Base-by-base conservation (phyloP, 2,888 invertebrate species). In the Hemistola chrysoprasaria region DNA sequence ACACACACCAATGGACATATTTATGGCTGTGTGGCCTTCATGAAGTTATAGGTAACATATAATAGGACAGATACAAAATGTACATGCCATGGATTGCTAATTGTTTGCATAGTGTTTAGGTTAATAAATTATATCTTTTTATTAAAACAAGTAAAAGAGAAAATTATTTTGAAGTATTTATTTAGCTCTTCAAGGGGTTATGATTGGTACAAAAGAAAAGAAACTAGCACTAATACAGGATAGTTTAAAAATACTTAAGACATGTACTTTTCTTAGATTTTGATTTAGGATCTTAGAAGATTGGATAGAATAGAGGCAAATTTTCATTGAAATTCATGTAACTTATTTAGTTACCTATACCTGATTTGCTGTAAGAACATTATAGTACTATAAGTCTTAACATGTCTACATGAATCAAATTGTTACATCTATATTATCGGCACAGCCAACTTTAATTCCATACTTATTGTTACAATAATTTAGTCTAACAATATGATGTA, bases 371-470 rank as follows among this genome's bases (percentile, higher is more conserved):
- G 23, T 31, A 24, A 37, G 3, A 47, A 40, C 31, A 35, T 25
- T 39, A 20, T 30, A 39, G 31, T 20, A 32, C 31, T 16, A 36
- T 30, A 25, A 45, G 24, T 27, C 28, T 23, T 32, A 47, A 44
- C 23, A 37, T 34, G 24, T 16, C 22, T 32, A 11, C 11, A 25
- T 34, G 26, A 39, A 46, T 37, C 22, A 41, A 38, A 45, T 34
- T 9, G 33, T 55, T 58, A 58, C 45, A 55, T 62, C 55, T 67
- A 68, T 36, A 50, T 55, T 64, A 65, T 68, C 64, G 50, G 74
- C 82, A 82, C 82, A 82, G 82, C 82, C 82, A 79, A 71, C 64
- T 67, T 67, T 73, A 72, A 69, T 74, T 79, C 65, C 68, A 57
- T 68, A 66, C 72, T 71, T 61, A 56, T 57, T 52, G 53, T 53